Evolutionary conservation across 2,113 vertebrate species (phyloP), one percentile per base, ranked within the genome.

Genomic region (Neogobius melanostomus): DNA sequence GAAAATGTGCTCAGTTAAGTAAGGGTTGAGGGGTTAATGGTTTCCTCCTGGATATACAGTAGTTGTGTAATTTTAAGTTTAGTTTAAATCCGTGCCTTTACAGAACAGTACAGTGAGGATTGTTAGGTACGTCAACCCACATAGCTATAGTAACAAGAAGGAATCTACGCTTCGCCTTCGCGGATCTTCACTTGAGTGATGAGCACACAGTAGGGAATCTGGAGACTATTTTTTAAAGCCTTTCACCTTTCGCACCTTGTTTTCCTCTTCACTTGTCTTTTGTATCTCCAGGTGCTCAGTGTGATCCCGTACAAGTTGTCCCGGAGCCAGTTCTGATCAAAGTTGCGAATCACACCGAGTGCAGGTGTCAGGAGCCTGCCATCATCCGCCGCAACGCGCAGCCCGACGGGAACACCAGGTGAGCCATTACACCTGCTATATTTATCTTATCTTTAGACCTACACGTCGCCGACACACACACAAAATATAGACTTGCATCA

Each of bases 341-440:
- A 88, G 93, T 99, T 72, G 96, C 95, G 64, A 99, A 98, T 82
- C 96, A 99, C 64, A 99, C 97, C 0, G 93, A 92, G 78, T 99
- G 97, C 76, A 94, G 91, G 80, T 99, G 97, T 74, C 87, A 94
- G 79, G 93, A 95, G 69, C 93, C 92, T 0, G 79, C 91, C 47
- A 85, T 94, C 36, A 93, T 93, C 69, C 88, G 93, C 8, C 91
- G 93, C 11, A 87, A 93, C 7, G 90, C 84, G 74, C 88, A 84
- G 36, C 79, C 81, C 28, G 87, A 85, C 48, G 75, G 83, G 54
- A 87, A 76, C 74, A 91, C 68, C 8, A 84, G 91, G 93, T 93
- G 69, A 88, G 91, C 90, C 16, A 16, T 3, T 45, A 51, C 48
- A 2, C 42, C 1, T 15, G 14, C 28, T 14, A n/a, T 66, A 64